Evolutionary conservation across 2,797 vertebrate species (phyloP).

Genomic region (Notamacropus eugenii): DNA sequence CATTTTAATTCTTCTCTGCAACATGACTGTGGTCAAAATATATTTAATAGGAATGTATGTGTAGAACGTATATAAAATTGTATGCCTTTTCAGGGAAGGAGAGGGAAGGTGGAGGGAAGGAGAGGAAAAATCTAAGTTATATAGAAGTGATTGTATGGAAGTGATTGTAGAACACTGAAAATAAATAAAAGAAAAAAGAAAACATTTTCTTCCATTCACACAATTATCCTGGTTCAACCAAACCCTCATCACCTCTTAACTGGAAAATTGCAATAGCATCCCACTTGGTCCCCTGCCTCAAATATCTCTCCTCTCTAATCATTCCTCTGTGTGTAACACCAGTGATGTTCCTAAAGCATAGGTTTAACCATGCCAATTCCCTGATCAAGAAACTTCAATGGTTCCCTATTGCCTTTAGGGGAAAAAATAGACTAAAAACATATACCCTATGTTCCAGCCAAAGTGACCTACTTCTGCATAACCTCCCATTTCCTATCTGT

Average conservation of each 20-base stretch:
- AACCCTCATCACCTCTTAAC: not conserved
- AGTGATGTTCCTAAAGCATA: not conserved
- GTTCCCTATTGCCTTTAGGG: not conserved
- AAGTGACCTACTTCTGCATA: not conserved
- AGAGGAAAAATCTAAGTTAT: no score
- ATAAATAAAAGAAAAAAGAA: no score
- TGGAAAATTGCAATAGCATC: not conserved
- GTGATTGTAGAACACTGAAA: no score
- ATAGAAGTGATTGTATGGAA: no score
- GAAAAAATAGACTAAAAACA: not conserved
- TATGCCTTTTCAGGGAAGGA: no score
- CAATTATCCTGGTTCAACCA: not conserved
- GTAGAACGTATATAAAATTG: no score
- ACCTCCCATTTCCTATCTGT: not conserved
- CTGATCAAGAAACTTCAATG: not conserved
- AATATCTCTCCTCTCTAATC: not conserved
- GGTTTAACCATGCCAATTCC: not conserved
- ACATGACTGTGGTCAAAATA: no score
- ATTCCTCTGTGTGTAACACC: not conserved
- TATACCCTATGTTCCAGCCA: not conserved
- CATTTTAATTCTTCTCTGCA: no score
- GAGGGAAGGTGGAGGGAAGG: no score
- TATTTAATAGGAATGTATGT: no score
- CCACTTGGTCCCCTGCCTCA: not conserved
- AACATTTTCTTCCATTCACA: not conserved